Evolutionary conservation across 1,140 invertebrate genomes (phyloP).

Genomic region (Eurytemora carolleeae): DNA sequence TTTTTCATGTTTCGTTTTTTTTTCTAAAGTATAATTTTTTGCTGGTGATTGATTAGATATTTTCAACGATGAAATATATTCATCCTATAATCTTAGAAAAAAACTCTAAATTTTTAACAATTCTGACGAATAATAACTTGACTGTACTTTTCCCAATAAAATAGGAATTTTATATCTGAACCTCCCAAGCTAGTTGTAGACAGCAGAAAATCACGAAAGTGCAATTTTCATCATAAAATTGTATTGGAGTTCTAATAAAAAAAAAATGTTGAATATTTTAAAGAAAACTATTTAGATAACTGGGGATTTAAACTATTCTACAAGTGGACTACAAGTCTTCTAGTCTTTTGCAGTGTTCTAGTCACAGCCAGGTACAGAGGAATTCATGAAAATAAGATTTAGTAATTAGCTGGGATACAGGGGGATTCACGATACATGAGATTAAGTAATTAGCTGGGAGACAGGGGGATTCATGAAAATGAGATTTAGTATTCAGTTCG

Average conservation of each 20-base stretch:
- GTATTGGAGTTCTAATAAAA: not conserved
- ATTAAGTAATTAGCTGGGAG: too few species aligned
- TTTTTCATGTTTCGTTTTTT: too few species aligned
- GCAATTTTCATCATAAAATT: not conserved
- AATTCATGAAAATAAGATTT: too few species aligned
- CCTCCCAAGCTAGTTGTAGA: not conserved
- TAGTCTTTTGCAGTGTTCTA: slow-evolving; percentile 7
- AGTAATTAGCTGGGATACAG: too few species aligned
- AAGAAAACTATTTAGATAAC: slow-evolving; percentile 10
- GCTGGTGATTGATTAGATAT: too few species aligned
- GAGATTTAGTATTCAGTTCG: too few species aligned
- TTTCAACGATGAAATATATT: not conserved
- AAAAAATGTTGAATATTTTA: not conserved
- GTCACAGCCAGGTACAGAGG: slow-evolving; percentile 9
- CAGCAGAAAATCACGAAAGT: not conserved
- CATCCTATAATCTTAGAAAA: not conserved
- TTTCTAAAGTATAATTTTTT: too few species aligned
- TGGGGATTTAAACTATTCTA: slow-evolving; percentile 13
- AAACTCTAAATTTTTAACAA: not conserved
- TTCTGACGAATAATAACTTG: not conserved
- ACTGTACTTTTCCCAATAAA: too few species aligned
- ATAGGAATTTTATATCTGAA: not conserved
- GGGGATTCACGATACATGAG: too few species aligned
- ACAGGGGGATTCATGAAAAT: too few species aligned
- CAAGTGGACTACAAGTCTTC: not conserved